Base-by-base conservation (phyloP, 2,888 invertebrate species). In the Saturnia pavonia region DNA sequence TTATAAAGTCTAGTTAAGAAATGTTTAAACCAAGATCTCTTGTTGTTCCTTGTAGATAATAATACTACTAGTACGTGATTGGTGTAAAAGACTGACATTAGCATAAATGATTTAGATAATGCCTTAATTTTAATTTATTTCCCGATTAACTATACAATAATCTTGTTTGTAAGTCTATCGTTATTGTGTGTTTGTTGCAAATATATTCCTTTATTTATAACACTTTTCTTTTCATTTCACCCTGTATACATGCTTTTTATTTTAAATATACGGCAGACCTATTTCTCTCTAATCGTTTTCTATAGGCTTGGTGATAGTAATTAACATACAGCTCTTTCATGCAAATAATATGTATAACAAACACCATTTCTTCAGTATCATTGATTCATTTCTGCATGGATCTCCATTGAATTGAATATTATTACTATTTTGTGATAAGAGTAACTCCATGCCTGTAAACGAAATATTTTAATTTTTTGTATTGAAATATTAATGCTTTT, bases 141-240 rank as follows among this genome's bases (percentile, higher is more conserved):
- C 81, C 82, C 82, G 83, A 77, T 82, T 85, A 82, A 76, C 78
- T 76, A 81, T 80, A 76, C 78, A 75, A 82, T 84, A 77, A 81
- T 82, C 80, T 88, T 86, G 82, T 87, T 85, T 88, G 86, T 91
- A 89, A 91, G 87, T 88, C 84, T 88, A 85, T 90, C 91, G 93
- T 93, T 91, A 92, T 82, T 88, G 89, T 91, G 93, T 92, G 92
- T 92, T 91, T 91, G 93, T 93, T 93, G 91, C 94, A 93, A 94
- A 93, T 94, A 93, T 92, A 93, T 88, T 91, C 88, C 90, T 92
- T 92, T 93, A 91, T 93, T 93, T 91, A 90, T 90, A 91, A 85
- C 88, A 90, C 87, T 89, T 85, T 91, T 92, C 91, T 94, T 93
- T 93, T 92, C 89, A 92, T 93, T 94, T 91, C 92, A 92, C 91